A percentile compares a stretch with the other conserved stretches of the same genome.
phyloP scores from a whole-genome alignment of 2,888 invertebrate species.

The Caradrina kadenii region DNA sequence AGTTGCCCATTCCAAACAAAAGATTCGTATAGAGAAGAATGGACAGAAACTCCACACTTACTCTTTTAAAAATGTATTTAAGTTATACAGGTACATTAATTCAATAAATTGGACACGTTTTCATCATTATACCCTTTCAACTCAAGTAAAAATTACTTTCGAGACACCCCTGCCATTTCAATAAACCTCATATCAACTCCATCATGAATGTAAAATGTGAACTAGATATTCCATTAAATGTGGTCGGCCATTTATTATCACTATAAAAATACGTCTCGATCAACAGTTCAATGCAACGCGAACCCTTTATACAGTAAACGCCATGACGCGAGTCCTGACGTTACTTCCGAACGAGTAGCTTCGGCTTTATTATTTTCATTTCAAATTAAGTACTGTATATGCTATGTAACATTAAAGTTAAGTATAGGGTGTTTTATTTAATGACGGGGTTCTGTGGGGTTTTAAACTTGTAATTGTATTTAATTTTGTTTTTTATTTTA shows the following conservation, averaged over 20 bases:
- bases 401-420: slow-evolving; percentile 35
- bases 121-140: no score
- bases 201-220: slow-evolving; percentile 39
- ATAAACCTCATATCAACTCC: slow-evolving; percentile 1
- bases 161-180: background rate
- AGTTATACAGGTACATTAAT: no score
- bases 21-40: no score
- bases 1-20: no score
- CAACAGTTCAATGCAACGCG: slow-evolving; percentile 29
- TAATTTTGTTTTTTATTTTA: slow-evolving; percentile 2
- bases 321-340: slow-evolving; percentile 11
- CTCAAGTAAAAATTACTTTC: no score
- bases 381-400: slow-evolving; percentile 30
- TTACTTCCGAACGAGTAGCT: slow-evolving; percentile 34
- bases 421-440: slow-evolving; percentile 41
- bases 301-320: slow-evolving; percentile 28
- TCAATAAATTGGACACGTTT: no score
- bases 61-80: no score
- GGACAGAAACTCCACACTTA: no score
- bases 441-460: slow-evolving; percentile 19
- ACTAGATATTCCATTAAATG: slow-evolving; percentile 58
- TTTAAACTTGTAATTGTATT: slow-evolving; percentile 17
- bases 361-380: slow-evolving; percentile 42
- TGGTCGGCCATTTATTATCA: slow-evolving; percentile 45
- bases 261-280: slow-evolving; percentile 48